phyloP scores from a whole-genome alignment of 1,140 invertebrate species.

The Limonius californicus region DNA sequence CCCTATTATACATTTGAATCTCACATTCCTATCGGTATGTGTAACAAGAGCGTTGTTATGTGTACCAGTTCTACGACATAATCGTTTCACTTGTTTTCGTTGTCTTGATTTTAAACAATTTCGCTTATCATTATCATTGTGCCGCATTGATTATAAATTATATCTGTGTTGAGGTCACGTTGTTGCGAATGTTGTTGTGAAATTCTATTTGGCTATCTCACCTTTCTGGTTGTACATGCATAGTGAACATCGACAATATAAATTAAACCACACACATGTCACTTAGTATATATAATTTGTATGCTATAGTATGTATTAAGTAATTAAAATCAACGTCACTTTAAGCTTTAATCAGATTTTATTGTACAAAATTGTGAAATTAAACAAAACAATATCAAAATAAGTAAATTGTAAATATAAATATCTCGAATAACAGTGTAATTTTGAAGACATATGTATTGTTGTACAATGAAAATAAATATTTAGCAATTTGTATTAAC shows the following conservation, averaged over 20 bases:
- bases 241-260: constrained; percentile 30
- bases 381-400: constrained; percentile 29
- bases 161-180: too few relatives aligned
- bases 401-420: constrained; percentile 30
- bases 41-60: too few relatives aligned
- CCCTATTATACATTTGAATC: too few relatives aligned
- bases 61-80: too few relatives aligned
- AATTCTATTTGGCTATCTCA: not conserved
- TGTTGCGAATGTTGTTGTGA: too few relatives aligned
- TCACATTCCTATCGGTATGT: too few relatives aligned
- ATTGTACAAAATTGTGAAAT: constrained; percentile 34
- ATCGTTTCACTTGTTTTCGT: too few relatives aligned
- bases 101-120: not conserved
- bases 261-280: constrained; percentile 18
- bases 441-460: constrained; percentile 34
- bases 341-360: constrained; percentile 41
- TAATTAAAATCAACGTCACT: constrained; percentile 21
- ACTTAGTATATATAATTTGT: constrained; percentile 10
- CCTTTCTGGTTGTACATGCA: not conserved
- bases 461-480: constrained; percentile 41
- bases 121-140: not conserved
- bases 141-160: not conserved
- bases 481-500: constrained; percentile 41
- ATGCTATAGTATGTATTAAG: constrained; percentile 18
- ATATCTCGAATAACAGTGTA: not conserved